Evolutionary conservation across 2,113 vertebrate species (phyloP), one percentile per base, ranked within the genome.

Genomic region (Poecile atricapillus): DNA sequence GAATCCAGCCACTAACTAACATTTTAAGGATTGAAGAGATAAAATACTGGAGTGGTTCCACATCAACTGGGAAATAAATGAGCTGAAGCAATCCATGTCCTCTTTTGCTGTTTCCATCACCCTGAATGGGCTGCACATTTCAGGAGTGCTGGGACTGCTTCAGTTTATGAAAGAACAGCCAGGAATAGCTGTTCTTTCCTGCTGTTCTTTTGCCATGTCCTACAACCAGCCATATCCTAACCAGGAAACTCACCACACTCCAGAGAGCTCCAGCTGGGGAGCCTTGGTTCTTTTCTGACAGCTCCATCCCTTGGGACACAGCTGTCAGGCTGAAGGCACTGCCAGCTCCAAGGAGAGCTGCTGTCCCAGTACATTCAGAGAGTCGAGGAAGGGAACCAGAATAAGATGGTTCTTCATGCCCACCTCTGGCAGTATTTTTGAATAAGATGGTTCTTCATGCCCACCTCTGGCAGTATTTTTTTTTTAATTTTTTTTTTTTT

Each of bases 71-170:
- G 73, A 81, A 93, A 78, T 39, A 70, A 80, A 37, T 27, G 37
- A 88, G 64, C 87, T 69, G 41, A 69, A 87, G 64, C 13, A 77
- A 77, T 56, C 60, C 65, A 58, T 13, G 43, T 65, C 11, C 10
- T 56, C 56, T 58, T 73, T 67, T 15, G n/a, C 68, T 89, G 55
- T 90, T 90, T 96, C 94, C 92, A 83, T 84, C 81, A 81, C 73
- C 39, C 62, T 35, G 44, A 87, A 43, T 14, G 44, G 35, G 20
- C 76, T 81, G 86, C 60, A 37, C 56, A 74, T 46, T 75, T 90
- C 75, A n/a, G 82, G 55, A 90, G 55, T 47, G 80, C 64, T 70
- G 79, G 63, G 35, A 39, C 55, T 83, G 43, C 60, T 95, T 65
- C 21, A 78, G 21, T 56, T 84, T 44, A 50, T 6, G 44, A 73